Conservation (phyloP, 2,797 vertebrate species). For the Austrolebias charrua region DNA sequence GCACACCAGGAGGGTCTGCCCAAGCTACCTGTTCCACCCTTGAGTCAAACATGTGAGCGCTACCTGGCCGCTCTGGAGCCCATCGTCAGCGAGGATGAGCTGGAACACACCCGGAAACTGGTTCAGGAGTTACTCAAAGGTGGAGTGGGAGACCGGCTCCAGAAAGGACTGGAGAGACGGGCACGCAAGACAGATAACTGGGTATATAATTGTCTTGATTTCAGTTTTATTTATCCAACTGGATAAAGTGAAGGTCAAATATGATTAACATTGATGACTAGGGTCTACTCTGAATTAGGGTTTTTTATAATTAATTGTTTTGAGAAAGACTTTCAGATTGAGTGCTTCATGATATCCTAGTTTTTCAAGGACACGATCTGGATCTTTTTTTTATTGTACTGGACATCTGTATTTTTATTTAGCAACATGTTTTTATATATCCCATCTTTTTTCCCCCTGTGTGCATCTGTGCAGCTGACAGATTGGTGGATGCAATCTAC, state of each 20-base stretch:
- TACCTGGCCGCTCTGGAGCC: slow-evolving; percentile 89
- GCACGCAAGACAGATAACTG: slow-evolving; percentile 93
- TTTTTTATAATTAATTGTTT: neutral
- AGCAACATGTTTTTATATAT: neutral
- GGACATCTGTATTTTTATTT: neutral
- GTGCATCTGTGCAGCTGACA: slow-evolving; percentile 79
- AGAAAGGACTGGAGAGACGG: slow-evolving; percentile 90
- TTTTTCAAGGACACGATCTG: slow-evolving; percentile 9
- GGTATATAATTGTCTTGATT: slow-evolving; percentile 75
- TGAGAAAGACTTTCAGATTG: neutral
- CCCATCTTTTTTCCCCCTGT: slow-evolving; percentile 6
- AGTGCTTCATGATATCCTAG: neutral
- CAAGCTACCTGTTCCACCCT: slow-evolving; percentile 85
- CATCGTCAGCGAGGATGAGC: slow-evolving; percentile 88
- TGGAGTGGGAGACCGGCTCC: slow-evolving; percentile 90
- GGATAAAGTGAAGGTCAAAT: neutral
- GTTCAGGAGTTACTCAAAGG: slow-evolving; percentile 87
- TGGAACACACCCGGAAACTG: slow-evolving; percentile 84
- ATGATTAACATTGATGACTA: no score
- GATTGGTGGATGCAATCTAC: slow-evolving; percentile 98
- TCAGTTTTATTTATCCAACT: neutral
- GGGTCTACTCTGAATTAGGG: no score
- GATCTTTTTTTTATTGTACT: neutral
- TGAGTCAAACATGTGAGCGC: slow-evolving; percentile 87
- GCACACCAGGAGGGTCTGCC: slow-evolving; percentile 89